A percentile compares a stretch with the other conserved stretches of the same genome.
Conservation (phyloP, 2,888 invertebrate genomes). For the Beris morrisii region DNA sequence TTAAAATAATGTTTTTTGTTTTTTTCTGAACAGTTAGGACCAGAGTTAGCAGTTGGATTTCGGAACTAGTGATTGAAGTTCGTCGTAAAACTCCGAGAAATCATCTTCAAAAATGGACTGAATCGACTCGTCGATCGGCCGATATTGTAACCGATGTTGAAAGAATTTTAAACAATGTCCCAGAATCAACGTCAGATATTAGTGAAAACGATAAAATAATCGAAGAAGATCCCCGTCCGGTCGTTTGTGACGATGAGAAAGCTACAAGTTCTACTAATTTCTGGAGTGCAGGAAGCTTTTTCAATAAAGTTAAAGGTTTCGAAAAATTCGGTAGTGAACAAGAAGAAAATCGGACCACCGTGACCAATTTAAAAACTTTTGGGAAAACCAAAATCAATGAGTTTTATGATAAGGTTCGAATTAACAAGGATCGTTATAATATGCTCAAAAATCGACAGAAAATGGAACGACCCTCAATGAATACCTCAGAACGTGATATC, state of each 20-base stretch:
- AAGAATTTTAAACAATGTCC: neutral
- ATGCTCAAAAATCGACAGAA: constrained; percentile 27
- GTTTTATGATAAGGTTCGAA: constrained; percentile 39
- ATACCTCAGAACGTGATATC: constrained; percentile 4
- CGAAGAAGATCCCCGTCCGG: neutral
- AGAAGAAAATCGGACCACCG: neutral
- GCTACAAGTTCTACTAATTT: neutral
- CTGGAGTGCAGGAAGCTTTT: constrained; percentile 25
- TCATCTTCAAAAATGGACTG: constrained; percentile 40
- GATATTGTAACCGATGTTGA: neutral
- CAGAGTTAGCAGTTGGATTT: constrained; percentile 40
- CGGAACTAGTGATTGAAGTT: constrained; percentile 41
- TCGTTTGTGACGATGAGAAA: neutral
- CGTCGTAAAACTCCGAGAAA: constrained; percentile 36
- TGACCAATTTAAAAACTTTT: constrained; percentile 27
- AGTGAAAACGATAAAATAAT: constrained; percentile 1
- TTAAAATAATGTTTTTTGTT: neutral
- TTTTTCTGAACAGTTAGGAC: constrained; percentile 32
- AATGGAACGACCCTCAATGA: constrained; percentile 23
- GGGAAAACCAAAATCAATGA: constrained; percentile 39
- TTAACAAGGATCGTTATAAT: constrained; percentile 34
- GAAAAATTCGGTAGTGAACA: constrained; percentile 5
- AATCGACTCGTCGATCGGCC: constrained; percentile 13
- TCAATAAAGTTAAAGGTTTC: constrained; percentile 24
- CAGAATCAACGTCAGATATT: neutral